Percentiles rank a stretch among this genome's conserved stretches.
phyloP scores from a whole-genome alignment of 2,113 vertebrate species.

The Chrysochloris asiatica region DNA sequence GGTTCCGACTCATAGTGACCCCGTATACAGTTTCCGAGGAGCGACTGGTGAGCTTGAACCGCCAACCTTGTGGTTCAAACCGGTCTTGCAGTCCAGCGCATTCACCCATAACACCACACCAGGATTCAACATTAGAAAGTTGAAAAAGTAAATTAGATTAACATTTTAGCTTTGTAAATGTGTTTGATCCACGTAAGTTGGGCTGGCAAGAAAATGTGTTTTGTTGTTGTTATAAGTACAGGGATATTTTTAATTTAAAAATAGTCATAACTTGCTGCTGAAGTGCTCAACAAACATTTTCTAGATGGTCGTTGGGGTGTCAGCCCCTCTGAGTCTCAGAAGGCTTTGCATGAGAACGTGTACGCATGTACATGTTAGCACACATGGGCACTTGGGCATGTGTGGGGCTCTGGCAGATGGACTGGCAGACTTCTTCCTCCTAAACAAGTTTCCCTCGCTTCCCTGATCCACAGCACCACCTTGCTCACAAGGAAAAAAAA shows the following conservation, averaged over 20 bases:
- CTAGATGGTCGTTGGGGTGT: too few relatives aligned
- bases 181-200: neutral
- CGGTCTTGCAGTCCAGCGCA: too few relatives aligned
- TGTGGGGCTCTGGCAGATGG: neutral
- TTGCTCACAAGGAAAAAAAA: slow-evolving; percentile 51
- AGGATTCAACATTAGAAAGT: too few relatives aligned
- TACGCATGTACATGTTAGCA: accelerated
- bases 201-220: neutral
- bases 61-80: too few relatives aligned
- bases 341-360: neutral
- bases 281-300: neutral
- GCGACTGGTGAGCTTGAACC: too few relatives aligned
- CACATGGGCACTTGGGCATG: neutral
- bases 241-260: neutral
- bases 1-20: too few relatives aligned
- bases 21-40: too few relatives aligned
- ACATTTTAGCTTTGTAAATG: neutral
- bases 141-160: neutral
- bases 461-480: neutral
- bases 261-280: neutral
- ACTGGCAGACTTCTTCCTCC: neutral
- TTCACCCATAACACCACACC: too few relatives aligned
- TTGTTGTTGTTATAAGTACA: neutral
- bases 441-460: neutral
- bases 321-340: neutral